Base-by-base conservation (phyloP, 2,113 vertebrate genomes). In the Cavia aperea region DNA sequence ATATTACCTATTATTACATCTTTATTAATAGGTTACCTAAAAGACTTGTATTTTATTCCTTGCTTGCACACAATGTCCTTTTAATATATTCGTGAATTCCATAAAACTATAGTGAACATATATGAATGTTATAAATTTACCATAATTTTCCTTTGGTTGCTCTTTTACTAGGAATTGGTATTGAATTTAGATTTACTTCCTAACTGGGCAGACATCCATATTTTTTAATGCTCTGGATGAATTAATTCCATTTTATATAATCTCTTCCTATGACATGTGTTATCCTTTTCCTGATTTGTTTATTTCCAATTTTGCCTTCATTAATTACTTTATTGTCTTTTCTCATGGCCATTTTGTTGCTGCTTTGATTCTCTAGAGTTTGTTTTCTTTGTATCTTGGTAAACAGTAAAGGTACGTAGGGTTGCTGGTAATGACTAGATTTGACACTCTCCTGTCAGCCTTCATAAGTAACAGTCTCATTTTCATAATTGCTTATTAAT, bases 401-500 rank as follows among this genome's bases (percentile, higher is more conserved):
- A 81, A 84, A 93, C n/a, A 75, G 60, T 33, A 1, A 65, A 54
- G 39, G 5, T 65, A 65, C 49, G 62, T 49, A 21, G 63, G 23
- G 39, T 56, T 91, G 2, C 29, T 51, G 36, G 29, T 60, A 24
- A 21, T 15, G 13, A 65, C 51, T 92, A 46, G 54, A 77, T 49
- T 90, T 3, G 3, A 39, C 62, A n/a, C 1, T 10, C n/a, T 92
- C 63, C 81, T 36, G 29, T 39, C 60, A 54, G 70, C 70, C 94
- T 86, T 72, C n/a, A 33, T 24, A 62, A 14, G 65, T 5, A 87
- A 65, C 19, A 16, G n/a, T 77, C 26, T 92, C 49, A 68, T 93
- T 92, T 92, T 43, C 86, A 92, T 93, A 94, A 88, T 82, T 81
- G 43, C 18, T 89, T 68, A 85, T 73, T 92, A 93, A 87, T n/a